Evolutionary conservation across 2,888 invertebrate species (phyloP), one percentile per base, ranked within the genome.

Genomic region (Neocrepidodera transversa): DNA sequence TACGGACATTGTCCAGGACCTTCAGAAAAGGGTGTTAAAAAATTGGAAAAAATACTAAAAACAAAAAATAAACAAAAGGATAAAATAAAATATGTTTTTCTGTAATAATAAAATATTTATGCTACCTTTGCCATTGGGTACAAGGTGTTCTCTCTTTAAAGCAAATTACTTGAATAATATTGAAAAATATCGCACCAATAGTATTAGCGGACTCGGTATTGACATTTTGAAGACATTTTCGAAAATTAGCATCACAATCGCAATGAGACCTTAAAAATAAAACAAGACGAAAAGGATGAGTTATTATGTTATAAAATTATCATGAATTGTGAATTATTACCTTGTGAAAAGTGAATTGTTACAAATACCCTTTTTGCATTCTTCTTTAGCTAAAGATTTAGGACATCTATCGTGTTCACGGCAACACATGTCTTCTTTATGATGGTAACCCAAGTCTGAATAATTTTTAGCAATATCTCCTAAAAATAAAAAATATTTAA

Each of bases 361-460:
- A 76, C 89, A 90, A 20, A 89, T 81, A 0, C 87, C 85, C 59
- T 85, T 83, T 47, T 83, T 82, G 64, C 86, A 87, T 66, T 86
- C 82, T 13, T 86, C 85, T 1, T 85, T 82, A 26, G 78, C 76
- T 32, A 91, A 80, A 1, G 83, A 83, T 66, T 83, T 80, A 0
- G 87, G 86, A 66, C 91, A 91, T 67, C 86, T 83, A 73, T 91
- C 90, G 75, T 91, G 90, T 59, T 87, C 88, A 16, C 90, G 81
- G 70, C 91, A 91, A 69, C 91, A 91, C 17, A 81, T 81, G 74
- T 91, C 91, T 70, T 90, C 88, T 49, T 84, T 83, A 0, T 76
- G 68, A 69, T 88, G 85, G 0, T 78, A 74, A 0, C 91, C 91
- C 60, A 90, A 76, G 62, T 90, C 90, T 23, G 85, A 81, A 71